These are phyloP conservation scores for Gryllus longicercus DNA, from an alignment of 2,888 invertebrate species.

Conservation along the genomic window DNA sequence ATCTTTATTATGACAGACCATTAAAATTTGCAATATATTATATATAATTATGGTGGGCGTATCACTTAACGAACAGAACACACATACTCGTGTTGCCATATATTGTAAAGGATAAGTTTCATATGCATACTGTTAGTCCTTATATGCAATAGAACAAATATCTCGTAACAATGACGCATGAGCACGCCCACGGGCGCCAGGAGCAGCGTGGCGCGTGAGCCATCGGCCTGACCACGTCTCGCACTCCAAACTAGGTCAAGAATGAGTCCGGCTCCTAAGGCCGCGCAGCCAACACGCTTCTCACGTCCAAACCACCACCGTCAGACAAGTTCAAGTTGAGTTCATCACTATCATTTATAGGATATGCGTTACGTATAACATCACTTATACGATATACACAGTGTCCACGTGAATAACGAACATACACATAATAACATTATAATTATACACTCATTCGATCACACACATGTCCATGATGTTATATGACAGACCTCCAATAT, in stretches of 20 bases:
- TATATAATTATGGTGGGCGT: conserved; percentile 24
- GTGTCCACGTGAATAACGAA: conserved; percentile 23
- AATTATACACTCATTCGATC: conserved; percentile 25
- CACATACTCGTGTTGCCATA: not conserved
- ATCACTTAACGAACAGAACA: conserved; percentile 19
- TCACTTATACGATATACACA: conserved; percentile 18
- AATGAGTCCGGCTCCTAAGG: too few relatives aligned
- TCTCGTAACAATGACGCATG: too few relatives aligned
- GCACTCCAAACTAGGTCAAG: too few relatives aligned
- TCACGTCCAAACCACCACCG: not conserved
- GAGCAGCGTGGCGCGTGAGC: too few relatives aligned
- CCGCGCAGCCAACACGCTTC: not conserved
- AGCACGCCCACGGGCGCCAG: too few relatives aligned
- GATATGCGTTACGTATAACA: conserved; percentile 30
- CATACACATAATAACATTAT: conserved; percentile 24
- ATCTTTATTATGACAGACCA: conserved; percentile 25
- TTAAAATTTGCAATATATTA: conserved; percentile 25
- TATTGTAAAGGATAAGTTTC: not conserved
- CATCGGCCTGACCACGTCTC: too few relatives aligned
- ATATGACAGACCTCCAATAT: not conserved
- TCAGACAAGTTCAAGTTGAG: not conserved
- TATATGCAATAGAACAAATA: too few relatives aligned
- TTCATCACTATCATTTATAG: conserved; percentile 19
- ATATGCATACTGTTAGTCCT: not conserved
- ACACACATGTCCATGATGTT: conserved; percentile 22